Percentiles rank a stretch among this genome's conserved stretches.
These are phyloP conservation scores for Scelioninae gen. 2 DNA, from an alignment of 2,888 invertebrate genomes.

Conservation along the genomic window DNA sequence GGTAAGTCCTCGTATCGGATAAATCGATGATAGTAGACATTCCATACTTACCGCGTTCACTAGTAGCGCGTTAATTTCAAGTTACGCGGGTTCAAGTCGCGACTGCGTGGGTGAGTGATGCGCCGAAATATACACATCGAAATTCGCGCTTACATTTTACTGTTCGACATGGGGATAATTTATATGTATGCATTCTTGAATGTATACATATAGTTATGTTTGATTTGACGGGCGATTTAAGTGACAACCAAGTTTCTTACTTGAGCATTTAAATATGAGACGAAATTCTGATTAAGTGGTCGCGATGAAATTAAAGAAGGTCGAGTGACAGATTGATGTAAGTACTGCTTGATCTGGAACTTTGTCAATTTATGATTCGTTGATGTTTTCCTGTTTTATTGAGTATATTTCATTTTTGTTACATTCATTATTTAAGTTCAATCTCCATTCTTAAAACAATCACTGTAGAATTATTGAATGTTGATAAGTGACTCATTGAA, in stretches of 20 bases:
- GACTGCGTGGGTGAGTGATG: slow-evolving; percentile 54
- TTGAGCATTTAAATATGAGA: slow-evolving; percentile 23
- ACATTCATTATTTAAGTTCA: no score
- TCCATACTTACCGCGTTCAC: slow-evolving; percentile 27
- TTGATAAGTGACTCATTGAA: no score
- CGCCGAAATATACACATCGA: slow-evolving; percentile 34
- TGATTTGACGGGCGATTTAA: slow-evolving; percentile 28
- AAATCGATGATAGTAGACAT: slow-evolving; percentile 21
- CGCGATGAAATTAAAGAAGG: slow-evolving; percentile 42
- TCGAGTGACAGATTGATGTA: slow-evolving; percentile 28
- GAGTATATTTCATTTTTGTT: no score
- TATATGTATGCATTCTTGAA: slow-evolving; percentile 26
- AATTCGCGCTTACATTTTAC: slow-evolving; percentile 24
- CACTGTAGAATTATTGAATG: no score
- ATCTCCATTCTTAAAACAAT: no score
- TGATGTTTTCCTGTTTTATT: no score
- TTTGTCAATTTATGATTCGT: no score
- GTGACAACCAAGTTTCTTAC: slow-evolving; percentile 47
- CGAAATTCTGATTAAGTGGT: slow-evolving; percentile 43
- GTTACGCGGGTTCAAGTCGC: slow-evolving; percentile 53
- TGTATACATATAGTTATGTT: slow-evolving; percentile 35
- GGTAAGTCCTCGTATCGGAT: slow-evolving; percentile 38
- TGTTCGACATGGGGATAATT: slow-evolving; percentile 18
- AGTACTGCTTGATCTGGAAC: slow-evolving; percentile 25
- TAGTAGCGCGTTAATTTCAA: slow-evolving; percentile 53